A percentile compares a stretch with the other conserved stretches of the same genome.
Conservation (phyloP, 1,140 invertebrate genomes). For the Phymorhynchus buccinoides region DNA sequence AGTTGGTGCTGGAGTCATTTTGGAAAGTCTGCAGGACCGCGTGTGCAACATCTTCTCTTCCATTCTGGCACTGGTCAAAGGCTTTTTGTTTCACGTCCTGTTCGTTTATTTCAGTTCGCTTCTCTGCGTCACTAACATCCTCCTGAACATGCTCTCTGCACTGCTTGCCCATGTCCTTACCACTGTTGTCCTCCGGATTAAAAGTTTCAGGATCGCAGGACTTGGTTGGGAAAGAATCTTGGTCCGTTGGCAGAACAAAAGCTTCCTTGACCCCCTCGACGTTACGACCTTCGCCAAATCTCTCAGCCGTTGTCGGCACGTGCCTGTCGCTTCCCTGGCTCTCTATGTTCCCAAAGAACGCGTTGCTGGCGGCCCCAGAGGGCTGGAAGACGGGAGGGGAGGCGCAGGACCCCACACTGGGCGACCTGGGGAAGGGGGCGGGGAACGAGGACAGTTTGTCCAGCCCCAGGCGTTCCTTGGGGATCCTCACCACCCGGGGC, state of each 20-base stretch:
- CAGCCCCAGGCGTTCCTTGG: slow-evolving; percentile 24
- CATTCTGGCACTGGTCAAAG: too few species aligned
- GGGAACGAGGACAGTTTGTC: slow-evolving; percentile 33
- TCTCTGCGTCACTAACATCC: not conserved
- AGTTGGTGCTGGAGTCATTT: too few species aligned
- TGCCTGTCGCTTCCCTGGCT: not conserved
- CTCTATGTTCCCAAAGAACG: not conserved
- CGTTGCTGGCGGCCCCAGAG: not conserved
- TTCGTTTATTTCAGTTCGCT: too few species aligned
- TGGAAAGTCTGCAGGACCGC: too few species aligned
- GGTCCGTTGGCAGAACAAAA: not conserved
- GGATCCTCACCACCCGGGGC: slow-evolving; percentile 31
- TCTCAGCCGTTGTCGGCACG: not conserved
- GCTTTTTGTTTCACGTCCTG: too few species aligned
- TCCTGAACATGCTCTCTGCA: not conserved
- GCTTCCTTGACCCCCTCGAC: not conserved
- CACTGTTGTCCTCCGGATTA: not conserved
- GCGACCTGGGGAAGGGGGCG: not conserved
- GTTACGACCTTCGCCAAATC: not conserved
- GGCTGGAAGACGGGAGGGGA: not conserved
- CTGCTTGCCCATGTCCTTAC: not conserved
- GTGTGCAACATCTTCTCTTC: too few species aligned
- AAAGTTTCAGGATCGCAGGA: not conserved
- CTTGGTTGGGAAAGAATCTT: not conserved
- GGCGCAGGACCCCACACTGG: not conserved